A percentile compares a stretch with the other conserved stretches of the same genome.
These are phyloP conservation scores for Oreochromis niloticus DNA, from an alignment of 2,113 vertebrate species.

Conservation along the genomic window DNA sequence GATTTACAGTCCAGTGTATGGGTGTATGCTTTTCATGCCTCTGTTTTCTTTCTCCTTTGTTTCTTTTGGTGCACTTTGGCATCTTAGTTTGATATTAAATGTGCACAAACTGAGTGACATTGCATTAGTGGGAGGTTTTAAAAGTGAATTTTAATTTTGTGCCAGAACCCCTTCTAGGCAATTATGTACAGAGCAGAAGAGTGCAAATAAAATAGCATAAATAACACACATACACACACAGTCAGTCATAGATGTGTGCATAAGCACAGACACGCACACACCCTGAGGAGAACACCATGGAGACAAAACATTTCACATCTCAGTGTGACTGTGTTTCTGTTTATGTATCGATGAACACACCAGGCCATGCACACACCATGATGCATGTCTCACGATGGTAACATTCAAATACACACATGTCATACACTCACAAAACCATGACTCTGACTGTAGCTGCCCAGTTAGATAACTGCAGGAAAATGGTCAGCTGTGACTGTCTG, in stretches of 20 bases:
- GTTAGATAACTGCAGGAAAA: neutral
- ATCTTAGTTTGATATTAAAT: neutral
- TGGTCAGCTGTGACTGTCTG: neutral
- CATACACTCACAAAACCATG: neutral
- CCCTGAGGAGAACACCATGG: conserved; percentile 15
- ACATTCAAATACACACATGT: conserved; percentile 2
- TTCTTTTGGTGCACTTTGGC: neutral
- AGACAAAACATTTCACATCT: conserved; percentile 33
- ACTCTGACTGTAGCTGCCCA: neutral
- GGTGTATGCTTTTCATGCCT: neutral
- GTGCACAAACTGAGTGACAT: neutral
- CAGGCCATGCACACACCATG: neutral
- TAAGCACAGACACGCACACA: neutral
- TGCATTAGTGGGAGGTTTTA: conserved; percentile 20
- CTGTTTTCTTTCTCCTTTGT: neutral
- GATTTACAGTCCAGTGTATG: neutral
- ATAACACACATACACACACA: neutral
- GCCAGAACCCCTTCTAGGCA: conserved; percentile 14
- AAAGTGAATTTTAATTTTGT: conserved; percentile 44
- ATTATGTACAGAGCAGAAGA: conserved; percentile 24
- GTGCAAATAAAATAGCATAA: neutral
- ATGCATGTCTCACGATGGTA: neutral
- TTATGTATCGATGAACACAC: conserved; percentile 35
- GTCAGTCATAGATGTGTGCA: neutral
- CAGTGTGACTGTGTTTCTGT: conserved; percentile 21